Evolutionary conservation across 1,140 invertebrate genomes (phyloP).

Genomic region (Tachypleus tridentatus): DNA sequence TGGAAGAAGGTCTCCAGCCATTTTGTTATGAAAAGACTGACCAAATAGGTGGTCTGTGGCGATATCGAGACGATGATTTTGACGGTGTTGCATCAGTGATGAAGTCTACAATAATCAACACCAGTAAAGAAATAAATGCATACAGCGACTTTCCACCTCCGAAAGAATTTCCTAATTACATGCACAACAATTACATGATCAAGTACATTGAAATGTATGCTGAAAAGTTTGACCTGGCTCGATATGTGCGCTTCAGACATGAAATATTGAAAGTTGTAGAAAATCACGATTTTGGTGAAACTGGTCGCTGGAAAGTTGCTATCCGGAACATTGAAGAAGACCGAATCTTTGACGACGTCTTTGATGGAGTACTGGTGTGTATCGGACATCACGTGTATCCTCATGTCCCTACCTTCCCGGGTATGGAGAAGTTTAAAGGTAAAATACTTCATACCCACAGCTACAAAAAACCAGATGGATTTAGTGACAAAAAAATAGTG

Average conservation of each 20-base stretch:
- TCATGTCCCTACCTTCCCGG: constrained; percentile 12
- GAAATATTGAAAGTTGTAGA: constrained; percentile 6
- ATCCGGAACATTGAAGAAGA: constrained; percentile 15
- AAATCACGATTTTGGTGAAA: constrained; percentile 8
- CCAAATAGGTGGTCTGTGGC: constrained; percentile 42
- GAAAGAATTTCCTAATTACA: constrained; percentile 32
- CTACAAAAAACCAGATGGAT: constrained; percentile 29
- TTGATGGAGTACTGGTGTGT: constrained; percentile 20
- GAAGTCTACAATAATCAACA: constrained; percentile 34
- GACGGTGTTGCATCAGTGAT: constrained; percentile 28
- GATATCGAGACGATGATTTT: constrained; percentile 34
- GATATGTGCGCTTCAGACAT: constrained; percentile 31
- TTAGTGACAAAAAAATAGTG: constrained; percentile 34
- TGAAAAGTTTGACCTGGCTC: constrained; percentile 30
- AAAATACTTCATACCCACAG: constrained; percentile 36
- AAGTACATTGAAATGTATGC: constrained; percentile 36
- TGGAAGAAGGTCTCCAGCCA: constrained; percentile 33
- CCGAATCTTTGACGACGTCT: constrained; percentile 17
- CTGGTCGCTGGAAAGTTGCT: constrained; percentile 23
- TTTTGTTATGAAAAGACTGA: constrained; percentile 38
- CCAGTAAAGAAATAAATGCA: constrained; percentile 27
- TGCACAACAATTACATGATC: constrained; percentile 33
- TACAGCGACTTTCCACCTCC: constrained; percentile 35
- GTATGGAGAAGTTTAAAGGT: constrained; percentile 36
- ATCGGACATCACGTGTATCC: constrained; percentile 23